phyloP scores from a whole-genome alignment of 1,140 invertebrate genomes.

The Dryas iulia region DNA sequence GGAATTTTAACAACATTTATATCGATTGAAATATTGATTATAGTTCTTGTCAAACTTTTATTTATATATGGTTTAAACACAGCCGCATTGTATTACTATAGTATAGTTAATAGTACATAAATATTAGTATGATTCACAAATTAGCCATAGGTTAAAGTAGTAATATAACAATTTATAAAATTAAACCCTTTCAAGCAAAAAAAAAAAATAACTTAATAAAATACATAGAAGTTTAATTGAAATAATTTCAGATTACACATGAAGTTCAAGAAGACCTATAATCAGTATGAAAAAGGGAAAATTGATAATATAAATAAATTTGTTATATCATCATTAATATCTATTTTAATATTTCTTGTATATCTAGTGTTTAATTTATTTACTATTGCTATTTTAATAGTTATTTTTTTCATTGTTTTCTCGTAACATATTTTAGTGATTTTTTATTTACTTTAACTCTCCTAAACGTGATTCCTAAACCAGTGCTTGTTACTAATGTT shows the following conservation, averaged over 20 bases:
- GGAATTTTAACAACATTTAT: too few species aligned
- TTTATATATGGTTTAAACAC: background rate
- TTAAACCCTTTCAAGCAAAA: too few species aligned
- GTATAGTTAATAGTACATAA: too few species aligned
- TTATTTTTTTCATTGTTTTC: conserved; percentile 3
- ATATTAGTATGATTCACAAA: too few species aligned
- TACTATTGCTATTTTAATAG: background rate
- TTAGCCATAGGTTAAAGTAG: too few species aligned
- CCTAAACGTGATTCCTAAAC: conserved; percentile 27
- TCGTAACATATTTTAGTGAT: background rate
- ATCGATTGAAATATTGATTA: background rate
- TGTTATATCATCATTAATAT: background rate
- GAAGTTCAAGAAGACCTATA: background rate
- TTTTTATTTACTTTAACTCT: conserved; percentile 8
- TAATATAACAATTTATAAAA: too few species aligned
- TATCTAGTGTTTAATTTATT: background rate
- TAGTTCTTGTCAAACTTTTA: background rate
- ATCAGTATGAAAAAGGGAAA: background rate
- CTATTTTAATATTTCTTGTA: conserved; percentile 1
- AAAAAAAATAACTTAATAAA: too few species aligned
- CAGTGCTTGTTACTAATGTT: conserved; percentile 24
- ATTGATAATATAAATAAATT: background rate
- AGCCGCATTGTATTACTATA: background rate
- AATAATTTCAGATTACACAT: too few species aligned
- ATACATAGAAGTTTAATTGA: too few species aligned